These are phyloP conservation scores for Platyura marginata DNA, from an alignment of 1,140 invertebrate species.

Conservation along the genomic window DNA sequence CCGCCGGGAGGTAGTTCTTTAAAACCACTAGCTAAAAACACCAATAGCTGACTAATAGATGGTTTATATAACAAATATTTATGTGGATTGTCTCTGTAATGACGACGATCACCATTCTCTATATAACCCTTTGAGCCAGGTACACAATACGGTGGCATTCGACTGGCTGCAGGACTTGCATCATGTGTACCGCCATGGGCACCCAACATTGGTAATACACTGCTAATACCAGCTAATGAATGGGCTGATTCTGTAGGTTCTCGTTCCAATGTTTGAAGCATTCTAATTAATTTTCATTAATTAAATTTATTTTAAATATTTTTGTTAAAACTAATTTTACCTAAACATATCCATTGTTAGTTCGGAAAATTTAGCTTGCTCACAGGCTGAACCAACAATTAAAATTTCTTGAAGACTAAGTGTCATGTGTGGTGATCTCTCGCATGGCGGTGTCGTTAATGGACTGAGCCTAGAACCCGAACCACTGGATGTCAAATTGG, in stretches of 20 bases:
- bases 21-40: slow-evolving; percentile 85
- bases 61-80: slow-evolving; percentile 94
- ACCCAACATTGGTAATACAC: slow-evolving; percentile 16
- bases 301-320: background rate
- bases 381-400: slow-evolving; percentile 82
- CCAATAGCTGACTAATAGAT: slow-evolving; percentile 80
- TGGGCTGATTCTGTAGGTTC: slow-evolving; percentile 65
- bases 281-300: too few relatives aligned
- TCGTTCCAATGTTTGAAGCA: slow-evolving; percentile 85
- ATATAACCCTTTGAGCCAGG: slow-evolving; percentile 36
- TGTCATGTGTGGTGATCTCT: slow-evolving; percentile 69
- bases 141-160: slow-evolving; percentile 41
- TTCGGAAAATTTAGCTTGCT: slow-evolving; percentile 97
- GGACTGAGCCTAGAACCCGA: slow-evolving; percentile 52
- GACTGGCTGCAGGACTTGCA: slow-evolving; percentile 64
- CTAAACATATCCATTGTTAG: slow-evolving; percentile 94
- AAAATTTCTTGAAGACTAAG: slow-evolving; percentile 84
- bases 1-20: slow-evolving; percentile 85
- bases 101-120: slow-evolving; percentile 47
- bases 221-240: background rate
- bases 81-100: slow-evolving; percentile 81
- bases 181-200: slow-evolving; percentile 37
- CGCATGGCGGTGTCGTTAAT: slow-evolving; percentile 69
- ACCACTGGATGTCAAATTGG: slow-evolving; percentile 23
- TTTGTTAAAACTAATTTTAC: slow-evolving; percentile 5